Evolutionary conservation across 2,888 invertebrate species (phyloP), one percentile per base, ranked within the genome.

Genomic region (Parnassius mnemosyne): DNA sequence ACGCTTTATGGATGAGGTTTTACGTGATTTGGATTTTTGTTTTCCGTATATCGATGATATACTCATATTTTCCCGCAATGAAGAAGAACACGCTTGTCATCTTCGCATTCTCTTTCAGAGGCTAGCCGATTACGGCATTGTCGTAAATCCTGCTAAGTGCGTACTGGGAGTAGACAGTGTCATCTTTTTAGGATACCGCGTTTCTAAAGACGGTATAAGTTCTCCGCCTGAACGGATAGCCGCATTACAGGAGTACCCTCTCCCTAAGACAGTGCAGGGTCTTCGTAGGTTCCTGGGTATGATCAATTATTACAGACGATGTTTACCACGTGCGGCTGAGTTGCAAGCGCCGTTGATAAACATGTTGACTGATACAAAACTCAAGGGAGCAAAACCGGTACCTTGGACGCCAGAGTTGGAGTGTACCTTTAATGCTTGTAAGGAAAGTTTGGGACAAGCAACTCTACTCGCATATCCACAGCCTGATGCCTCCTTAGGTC

Each of bases 121-220:
- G 0, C 43, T 69, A 9, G 13, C 13, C 0, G 62, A 67, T 5
- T 67, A 66, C 12, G 67, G 65, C 3, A 58, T 67, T 2, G 64
- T 67, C 10, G 46, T 65, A 5, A 69, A 67, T 51, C 51, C 56
- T 12, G 13, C 60, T 1, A 65, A 65, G 25, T 67, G 66, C 34
- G 53, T 60, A 3, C 53, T 67, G 10, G 63, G 47, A 53, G 41
- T n/a, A 11, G 41, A 41, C 5, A 9, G 9, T 1, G 53, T 53
- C 10, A 53, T n/a, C 41, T 53, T 53, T n/a, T 13, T 53, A n/a
- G 53, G 41, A 5, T 41, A 53, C 53, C 53, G 12, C 42, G 13
- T 53, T n/a, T 41, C 53, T n/a, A 12, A 12, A 12, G 41, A 53
- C 13, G 53, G 41, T 12, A 10, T 16, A 16, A 16, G 16, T 16